Conservation (phyloP, 2,888 invertebrate genomes). For the Phyllotreta cruciferae region DNA sequence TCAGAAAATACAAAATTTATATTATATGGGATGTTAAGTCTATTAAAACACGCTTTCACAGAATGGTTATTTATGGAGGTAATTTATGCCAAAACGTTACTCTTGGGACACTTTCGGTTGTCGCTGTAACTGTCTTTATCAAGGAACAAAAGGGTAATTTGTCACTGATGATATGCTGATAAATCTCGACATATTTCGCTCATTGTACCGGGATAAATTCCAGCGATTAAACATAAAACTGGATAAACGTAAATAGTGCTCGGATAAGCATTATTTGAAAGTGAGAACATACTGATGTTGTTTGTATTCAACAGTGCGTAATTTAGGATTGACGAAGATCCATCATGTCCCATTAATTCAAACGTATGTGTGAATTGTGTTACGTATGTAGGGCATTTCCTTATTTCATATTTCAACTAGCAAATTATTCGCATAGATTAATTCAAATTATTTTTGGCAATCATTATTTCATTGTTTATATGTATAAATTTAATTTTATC, state of each 20-base stretch:
- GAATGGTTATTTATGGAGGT: not conserved
- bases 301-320: not conserved
- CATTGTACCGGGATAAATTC: not conserved
- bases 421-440: no score
- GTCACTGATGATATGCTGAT: conserved; percentile 6
- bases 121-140: not conserved
- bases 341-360: not conserved
- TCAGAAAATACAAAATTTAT: not conserved
- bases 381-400: no score
- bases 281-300: no score
- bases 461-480: no score
- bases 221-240: conserved; percentile 1
- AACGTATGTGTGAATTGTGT: no score
- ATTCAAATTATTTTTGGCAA: no score
- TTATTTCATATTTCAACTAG: no score
- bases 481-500: no score
- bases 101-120: not conserved
- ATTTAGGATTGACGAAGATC: not conserved
- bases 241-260: not conserved
- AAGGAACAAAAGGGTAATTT: conserved; percentile 6
- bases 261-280: not conserved
- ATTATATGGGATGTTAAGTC: not conserved
- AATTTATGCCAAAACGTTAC: not conserved
- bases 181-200: conserved; percentile 4
- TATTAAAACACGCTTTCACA: not conserved